Evolutionary conservation across 2,888 invertebrate genomes (phyloP), one percentile per base, ranked within the genome.

Genomic region (Chymomyza procnemis): DNA sequence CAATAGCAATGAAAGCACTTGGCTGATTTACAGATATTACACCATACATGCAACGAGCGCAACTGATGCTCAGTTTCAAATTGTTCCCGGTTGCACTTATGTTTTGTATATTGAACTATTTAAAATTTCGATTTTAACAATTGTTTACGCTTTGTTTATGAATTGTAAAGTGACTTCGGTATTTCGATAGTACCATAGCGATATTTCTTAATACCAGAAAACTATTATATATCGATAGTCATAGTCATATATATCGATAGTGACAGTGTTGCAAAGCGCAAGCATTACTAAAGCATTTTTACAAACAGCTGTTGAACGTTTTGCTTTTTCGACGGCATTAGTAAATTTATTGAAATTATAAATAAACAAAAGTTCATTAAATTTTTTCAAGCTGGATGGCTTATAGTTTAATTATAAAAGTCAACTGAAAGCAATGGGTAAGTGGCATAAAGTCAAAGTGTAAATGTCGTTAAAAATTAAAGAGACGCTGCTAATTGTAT

Each of bases 261-360:
- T 4, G 0, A 6, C 34, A 41, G 34, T 41, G 34, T 5, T 41
- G 12, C 12, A 12, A 41, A 41, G 34, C 12, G 34, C 9, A 41
- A 12, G 34, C 3, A 41, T 41, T 41, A 9, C 3, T 1, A 12
- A 41, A 41, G 34, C 34, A 41, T 41, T 41, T 41, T 41, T 41
- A 41, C 34, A 41, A 41, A 41, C 34, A 41, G 34, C 34, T 41
- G 34, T 41, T 41, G 34, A 41, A 41, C 34, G 34, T 41, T 41
- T 41, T 9, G 12, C 59, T 70, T 60, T 64, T 65, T 59, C 70
- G 70, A 71, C 52, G 46, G 70, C 52, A 57, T 61, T 16, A 64
- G 41, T 57, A 64, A 46, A 41, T 12, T 41, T 41, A 41, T 41
- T 41, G 34, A 12, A 41, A 41, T 41, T 62, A 56, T 71, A 61